These are phyloP conservation scores for Cathartes aura DNA, from an alignment of 2,113 vertebrate genomes.

Conservation along the genomic window DNA sequence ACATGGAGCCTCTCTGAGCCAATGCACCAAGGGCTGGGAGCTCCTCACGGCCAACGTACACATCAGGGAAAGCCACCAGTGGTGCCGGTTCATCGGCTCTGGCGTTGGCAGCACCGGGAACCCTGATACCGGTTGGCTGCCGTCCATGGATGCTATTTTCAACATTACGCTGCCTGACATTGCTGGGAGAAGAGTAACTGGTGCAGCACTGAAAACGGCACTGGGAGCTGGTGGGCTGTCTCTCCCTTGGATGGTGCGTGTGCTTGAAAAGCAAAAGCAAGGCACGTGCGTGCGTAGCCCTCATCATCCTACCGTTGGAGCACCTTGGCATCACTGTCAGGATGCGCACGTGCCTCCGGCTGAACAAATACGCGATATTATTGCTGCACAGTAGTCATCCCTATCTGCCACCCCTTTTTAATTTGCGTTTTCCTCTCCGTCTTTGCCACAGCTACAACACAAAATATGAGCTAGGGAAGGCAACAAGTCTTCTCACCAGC, in stretches of 20 bases:
- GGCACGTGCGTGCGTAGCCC: rapidly evolving
- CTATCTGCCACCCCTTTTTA: neutral
- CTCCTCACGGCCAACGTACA: neutral
- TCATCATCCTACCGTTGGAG: neutral
- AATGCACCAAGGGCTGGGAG: neutral
- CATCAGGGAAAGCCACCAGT: neutral
- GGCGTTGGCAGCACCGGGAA: neutral
- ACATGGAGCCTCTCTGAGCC: neutral
- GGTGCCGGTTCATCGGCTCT: neutral
- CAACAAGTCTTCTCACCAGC: neutral
- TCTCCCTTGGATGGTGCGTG: no score
- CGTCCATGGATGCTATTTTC: neutral
- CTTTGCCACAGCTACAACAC: neutral
- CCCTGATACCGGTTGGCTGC: neutral
- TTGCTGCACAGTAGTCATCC: rapidly evolving
- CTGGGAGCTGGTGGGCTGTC: neutral
- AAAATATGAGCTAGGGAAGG: neutral
- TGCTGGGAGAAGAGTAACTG: neutral
- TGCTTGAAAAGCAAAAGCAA: neutral
- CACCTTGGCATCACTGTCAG: neutral
- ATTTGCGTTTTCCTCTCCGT: neutral
- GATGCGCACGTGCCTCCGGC: rapidly evolving
- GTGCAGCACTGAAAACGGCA: neutral
- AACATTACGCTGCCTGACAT: neutral
- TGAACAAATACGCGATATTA: neutral